Conservation (phyloP, 2,888 invertebrate species). For the Taenaris catops region DNA sequence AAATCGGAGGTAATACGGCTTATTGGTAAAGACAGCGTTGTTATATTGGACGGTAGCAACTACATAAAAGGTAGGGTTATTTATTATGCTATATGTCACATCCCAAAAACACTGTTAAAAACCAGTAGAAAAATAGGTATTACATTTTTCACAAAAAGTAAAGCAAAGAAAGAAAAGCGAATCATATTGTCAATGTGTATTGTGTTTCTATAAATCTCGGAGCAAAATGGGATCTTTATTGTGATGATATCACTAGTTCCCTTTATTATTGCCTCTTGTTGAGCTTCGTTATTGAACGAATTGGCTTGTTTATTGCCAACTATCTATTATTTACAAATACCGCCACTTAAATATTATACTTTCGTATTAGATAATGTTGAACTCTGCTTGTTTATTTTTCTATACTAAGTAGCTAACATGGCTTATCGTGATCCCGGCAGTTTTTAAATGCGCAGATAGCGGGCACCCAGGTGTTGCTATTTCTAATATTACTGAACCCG, state of each 20-base stretch:
- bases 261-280: slow-evolving; percentile 8
- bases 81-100: too few relatives aligned
- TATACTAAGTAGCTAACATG: too few relatives aligned
- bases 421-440: too few relatives aligned
- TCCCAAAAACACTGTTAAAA: too few relatives aligned
- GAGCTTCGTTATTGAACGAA: slow-evolving; percentile 12
- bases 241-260: slow-evolving; percentile 8
- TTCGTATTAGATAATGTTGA: neutral
- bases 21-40: slow-evolving; percentile 86
- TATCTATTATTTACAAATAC: slow-evolving; percentile 1
- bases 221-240: slow-evolving; percentile 9
- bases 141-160: too few relatives aligned
- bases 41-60: slow-evolving; percentile 95
- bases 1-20: slow-evolving; percentile 90
- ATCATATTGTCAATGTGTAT: slow-evolving; percentile 4
- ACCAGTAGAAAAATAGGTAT: too few relatives aligned
- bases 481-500: too few relatives aligned
- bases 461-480: too few relatives aligned
- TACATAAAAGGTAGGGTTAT: slow-evolving; percentile 96
- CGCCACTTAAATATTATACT: neutral
- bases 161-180: slow-evolving; percentile 6
- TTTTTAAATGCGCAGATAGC: too few relatives aligned
- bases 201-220: slow-evolving; percentile 11
- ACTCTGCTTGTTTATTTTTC: too few relatives aligned
- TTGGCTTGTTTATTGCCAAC: slow-evolving; percentile 12